Evolutionary conservation across 30 jellyfish, hydroid and myxozoan species (phyloP), one percentile per base, ranked within the genome.

Genomic region (Pelagia noctiluca): DNA sequence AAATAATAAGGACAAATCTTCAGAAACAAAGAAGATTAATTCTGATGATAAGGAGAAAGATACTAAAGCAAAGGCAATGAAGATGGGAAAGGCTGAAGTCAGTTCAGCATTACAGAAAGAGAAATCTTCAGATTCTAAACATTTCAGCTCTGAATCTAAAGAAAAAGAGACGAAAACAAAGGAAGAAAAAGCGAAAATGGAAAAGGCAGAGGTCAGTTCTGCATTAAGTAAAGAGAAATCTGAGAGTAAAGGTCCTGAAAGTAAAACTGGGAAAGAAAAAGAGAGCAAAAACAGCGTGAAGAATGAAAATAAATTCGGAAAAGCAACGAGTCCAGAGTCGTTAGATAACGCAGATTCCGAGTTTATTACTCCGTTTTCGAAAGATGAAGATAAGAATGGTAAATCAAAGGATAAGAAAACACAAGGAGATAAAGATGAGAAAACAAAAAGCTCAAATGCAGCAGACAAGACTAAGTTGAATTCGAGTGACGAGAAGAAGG

Each of bases 151-250:
- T n/a, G n/a, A n/a, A n/a, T n/a, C n/a, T n/a, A n/a, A n/a, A n/a
- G n/a, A n/a, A n/a, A n/a, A n/a, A n/a, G n/a, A n/a, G 32, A 50
- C 66, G 8, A 37, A 48, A 48, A 22, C 66, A 72, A 35, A 72
- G 71, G 33, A 11, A 29, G 66, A 42, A 21, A 71, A 50, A 37
- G 65, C 33, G 46, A 66, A 23, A 4, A 18, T 8, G 57, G 63
- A 75, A 10, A 65, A 52, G 34, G 35, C 25, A 10, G 35, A n/a
- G 60, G 61, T n/a, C n/a, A n/a, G n/a, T n/a, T n/a, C n/a, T n/a
- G n/a, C n/a, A n/a, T n/a, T n/a, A n/a, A 67, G 64, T 75, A 52
- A 4, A 33, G 38, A 29, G 63, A 50, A 30, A 52, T 72, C 2
- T 22, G 10, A 72, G 25, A 38, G 84, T 47, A 19, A 57, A 75